phyloP scores from a whole-genome alignment of 2,797 vertebrate species.

The Sitta carolinensis region DNA sequence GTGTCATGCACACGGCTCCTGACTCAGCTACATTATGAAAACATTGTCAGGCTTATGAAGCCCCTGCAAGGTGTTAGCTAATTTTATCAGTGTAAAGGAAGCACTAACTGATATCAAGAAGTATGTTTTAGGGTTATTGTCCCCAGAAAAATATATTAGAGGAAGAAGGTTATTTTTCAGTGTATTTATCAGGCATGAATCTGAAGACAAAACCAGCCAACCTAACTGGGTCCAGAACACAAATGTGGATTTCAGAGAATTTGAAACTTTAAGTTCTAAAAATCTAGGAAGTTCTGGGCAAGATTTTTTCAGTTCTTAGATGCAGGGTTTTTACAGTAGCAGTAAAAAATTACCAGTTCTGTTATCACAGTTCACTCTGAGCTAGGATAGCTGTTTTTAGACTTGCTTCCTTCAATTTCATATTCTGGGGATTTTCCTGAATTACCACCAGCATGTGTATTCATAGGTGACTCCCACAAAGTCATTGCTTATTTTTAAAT shows the following conservation, averaged over 20 bases:
- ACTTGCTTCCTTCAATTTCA: background rate
- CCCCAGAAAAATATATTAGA: background rate
- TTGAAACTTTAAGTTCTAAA: background rate
- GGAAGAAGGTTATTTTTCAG: background rate
- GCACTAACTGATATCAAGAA: background rate
- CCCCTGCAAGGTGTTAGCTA: background rate
- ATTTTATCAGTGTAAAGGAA: background rate
- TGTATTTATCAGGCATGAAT: background rate
- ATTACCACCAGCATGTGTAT: background rate
- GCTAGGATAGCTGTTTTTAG: background rate
- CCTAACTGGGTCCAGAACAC: background rate
- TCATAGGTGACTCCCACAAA: background rate
- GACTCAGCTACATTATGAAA: background rate
- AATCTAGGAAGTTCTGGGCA: background rate
- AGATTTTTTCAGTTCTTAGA: background rate
- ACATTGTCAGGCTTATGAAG: background rate
- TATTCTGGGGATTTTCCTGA: background rate
- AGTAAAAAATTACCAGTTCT: background rate
- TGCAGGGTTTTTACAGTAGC: background rate
- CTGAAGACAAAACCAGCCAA: background rate
- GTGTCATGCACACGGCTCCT: background rate
- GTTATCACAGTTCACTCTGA: background rate
- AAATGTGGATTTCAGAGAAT: background rate
- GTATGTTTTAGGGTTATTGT: background rate
- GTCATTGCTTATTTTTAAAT: background rate